A percentile compares a stretch with the other conserved stretches of the same genome.
phyloP scores from a whole-genome alignment of 2,888 invertebrate species.

The Rhamphomyia laevipes region DNA sequence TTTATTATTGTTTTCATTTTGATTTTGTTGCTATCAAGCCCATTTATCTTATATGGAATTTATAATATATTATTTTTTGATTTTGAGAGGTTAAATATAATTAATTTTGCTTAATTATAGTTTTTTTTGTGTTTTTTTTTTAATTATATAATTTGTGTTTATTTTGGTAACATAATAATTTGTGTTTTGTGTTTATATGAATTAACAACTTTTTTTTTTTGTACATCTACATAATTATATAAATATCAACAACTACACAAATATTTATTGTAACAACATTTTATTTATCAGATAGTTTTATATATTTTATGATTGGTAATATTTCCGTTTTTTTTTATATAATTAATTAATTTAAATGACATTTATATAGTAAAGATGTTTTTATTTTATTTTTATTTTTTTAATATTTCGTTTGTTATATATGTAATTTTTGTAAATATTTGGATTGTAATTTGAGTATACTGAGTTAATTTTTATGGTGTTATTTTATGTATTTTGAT shows the following conservation, averaged over 20 bases:
- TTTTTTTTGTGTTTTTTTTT: no score
- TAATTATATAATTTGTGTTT: no score
- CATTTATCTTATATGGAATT: constrained; percentile 12
- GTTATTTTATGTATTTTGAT: neutral
- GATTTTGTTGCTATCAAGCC: constrained; percentile 38
- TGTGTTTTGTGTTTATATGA: neutral
- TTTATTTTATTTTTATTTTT: constrained; percentile 8
- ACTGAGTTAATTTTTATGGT: neutral
- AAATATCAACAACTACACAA: neutral
- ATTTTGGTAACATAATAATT: no score
- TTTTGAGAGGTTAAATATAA: no score
- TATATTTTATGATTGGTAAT: constrained; percentile 1
- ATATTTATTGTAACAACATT: constrained; percentile 4
- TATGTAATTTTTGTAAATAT: neutral
- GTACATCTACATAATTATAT: no score
- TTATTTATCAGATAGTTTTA: neutral
- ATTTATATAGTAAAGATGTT: neutral
- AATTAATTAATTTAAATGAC: no score
- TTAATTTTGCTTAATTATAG: no score
- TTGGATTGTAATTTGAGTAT: neutral
- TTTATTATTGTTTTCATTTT: constrained; percentile 24
- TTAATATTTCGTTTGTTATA: neutral
- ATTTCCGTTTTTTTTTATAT: no score
- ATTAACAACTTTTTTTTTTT: no score
- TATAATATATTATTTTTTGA: no score